Evolutionary conservation across 2,113 vertebrate species (phyloP).

Genomic region (Dipodomys ordii): DNA sequence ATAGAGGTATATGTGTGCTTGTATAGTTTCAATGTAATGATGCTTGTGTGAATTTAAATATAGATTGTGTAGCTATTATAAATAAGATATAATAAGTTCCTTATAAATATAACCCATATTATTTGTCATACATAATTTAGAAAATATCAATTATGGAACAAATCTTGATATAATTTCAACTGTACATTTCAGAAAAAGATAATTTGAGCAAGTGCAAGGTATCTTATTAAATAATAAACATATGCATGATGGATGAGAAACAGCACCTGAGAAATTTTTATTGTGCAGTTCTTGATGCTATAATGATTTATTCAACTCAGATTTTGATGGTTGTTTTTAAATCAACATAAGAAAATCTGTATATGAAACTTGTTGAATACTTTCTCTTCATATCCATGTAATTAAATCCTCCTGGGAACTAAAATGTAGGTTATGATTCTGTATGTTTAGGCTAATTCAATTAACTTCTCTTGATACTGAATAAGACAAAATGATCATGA

Average conservation of each 20-base stretch:
- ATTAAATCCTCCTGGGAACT: conserved; percentile 28
- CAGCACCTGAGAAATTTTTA: not conserved
- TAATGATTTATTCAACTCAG: not conserved
- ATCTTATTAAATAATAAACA: not conserved
- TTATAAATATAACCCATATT: not conserved
- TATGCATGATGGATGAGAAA: not conserved
- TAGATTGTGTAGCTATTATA: not conserved
- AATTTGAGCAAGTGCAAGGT: not conserved
- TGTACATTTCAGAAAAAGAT: too few relatives aligned
- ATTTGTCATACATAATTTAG: not conserved
- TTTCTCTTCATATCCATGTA: conserved; percentile 10
- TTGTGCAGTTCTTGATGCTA: not conserved
- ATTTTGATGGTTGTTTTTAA: not conserved
- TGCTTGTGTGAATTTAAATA: not conserved
- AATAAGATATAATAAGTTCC: not conserved
- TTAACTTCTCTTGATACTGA: conserved; percentile 48
- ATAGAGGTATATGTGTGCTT: not conserved
- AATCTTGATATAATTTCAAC: not conserved
- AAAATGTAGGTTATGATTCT: conserved; percentile 33
- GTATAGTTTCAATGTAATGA: not conserved
- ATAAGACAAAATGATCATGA: conserved; percentile 29
- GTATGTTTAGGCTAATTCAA: conserved; percentile 64
- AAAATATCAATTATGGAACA: not conserved
- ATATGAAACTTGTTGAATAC: conserved; percentile 39
- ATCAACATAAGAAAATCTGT: conserved; percentile 33